A percentile compares a stretch with the other conserved stretches of the same genome.
These are phyloP conservation scores for Trematocara macrostoma DNA, from an alignment of 2,113 vertebrate species.

Conservation along the genomic window DNA sequence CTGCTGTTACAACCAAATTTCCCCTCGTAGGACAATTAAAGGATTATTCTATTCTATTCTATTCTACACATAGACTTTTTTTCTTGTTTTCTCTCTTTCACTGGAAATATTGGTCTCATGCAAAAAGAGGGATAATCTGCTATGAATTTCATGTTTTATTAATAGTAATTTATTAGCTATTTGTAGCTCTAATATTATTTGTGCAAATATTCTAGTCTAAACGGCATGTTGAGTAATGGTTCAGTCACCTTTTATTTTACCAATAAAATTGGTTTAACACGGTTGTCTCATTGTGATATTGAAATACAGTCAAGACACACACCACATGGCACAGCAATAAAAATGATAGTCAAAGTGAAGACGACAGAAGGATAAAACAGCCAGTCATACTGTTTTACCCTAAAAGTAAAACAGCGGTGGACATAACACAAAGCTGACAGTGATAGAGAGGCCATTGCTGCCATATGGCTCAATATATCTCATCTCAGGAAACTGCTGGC, in stretches of 20 bases:
- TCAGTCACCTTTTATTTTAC: neutral
- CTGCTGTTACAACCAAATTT: no score
- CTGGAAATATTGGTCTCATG: neutral
- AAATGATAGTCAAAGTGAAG: neutral
- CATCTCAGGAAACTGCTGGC: constrained; percentile 1
- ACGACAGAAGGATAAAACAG: neutral
- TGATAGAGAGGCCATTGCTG: neutral
- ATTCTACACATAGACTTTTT: neutral
- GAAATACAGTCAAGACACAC: neutral
- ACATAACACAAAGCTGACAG: neutral
- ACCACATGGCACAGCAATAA: neutral
- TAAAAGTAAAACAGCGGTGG: neutral
- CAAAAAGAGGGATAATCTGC: neutral
- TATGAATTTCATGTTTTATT: neutral
- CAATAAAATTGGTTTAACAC: neutral
- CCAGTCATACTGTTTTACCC: neutral
- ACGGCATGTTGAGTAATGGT: neutral
- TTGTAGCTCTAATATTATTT: neutral
- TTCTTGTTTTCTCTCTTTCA: neutral
- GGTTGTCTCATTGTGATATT: neutral
- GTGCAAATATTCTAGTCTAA: neutral
- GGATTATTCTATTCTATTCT: no score
- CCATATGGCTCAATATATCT: constrained; percentile 37
- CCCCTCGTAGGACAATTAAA: no score
- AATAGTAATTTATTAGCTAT: neutral